These are phyloP conservation scores for Chelonus insularis DNA, from an alignment of 1,140 invertebrate genomes.

Conservation along the genomic window DNA sequence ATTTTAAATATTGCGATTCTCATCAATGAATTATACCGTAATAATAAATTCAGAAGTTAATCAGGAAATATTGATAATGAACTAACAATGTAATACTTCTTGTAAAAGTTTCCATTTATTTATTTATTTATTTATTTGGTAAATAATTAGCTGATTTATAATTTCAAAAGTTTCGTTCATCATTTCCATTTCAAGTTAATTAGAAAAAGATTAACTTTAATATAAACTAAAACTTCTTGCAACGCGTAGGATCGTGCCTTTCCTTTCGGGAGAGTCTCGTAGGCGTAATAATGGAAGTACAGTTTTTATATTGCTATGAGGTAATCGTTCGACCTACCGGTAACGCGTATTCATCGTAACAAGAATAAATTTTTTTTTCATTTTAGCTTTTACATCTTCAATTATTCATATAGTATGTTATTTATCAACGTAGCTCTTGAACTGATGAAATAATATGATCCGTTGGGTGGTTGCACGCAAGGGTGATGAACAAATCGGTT, in stretches of 20 bases:
- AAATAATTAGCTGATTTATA: no score
- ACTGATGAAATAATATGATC: slow-evolving; percentile 17
- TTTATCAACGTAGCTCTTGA: neutral
- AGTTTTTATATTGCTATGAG: slow-evolving; percentile 28
- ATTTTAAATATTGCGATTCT: no score
- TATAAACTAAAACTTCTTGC: slow-evolving; percentile 23
- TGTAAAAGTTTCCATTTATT: no score
- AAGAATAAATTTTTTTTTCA: slow-evolving; percentile 14
- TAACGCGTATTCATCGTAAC: slow-evolving; percentile 24
- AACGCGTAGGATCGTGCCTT: slow-evolving; percentile 30
- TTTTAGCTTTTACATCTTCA: slow-evolving; percentile 8
- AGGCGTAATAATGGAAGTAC: slow-evolving; percentile 33
- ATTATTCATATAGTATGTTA: slow-evolving; percentile 17
- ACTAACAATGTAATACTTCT: no score
- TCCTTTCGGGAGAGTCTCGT: slow-evolving; percentile 30
- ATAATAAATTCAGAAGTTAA: no score
- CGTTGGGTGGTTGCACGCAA: slow-evolving; percentile 13
- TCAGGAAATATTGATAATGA: no score
- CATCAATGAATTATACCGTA: no score
- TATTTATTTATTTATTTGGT: no score
- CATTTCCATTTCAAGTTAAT: neutral
- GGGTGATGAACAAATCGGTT: neutral
- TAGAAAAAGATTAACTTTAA: neutral
- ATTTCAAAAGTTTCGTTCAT: neutral
- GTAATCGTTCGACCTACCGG: slow-evolving; percentile 27